phyloP scores from a whole-genome alignment of 2,888 invertebrate species.

The Lepeophtheirus nordmannii region DNA sequence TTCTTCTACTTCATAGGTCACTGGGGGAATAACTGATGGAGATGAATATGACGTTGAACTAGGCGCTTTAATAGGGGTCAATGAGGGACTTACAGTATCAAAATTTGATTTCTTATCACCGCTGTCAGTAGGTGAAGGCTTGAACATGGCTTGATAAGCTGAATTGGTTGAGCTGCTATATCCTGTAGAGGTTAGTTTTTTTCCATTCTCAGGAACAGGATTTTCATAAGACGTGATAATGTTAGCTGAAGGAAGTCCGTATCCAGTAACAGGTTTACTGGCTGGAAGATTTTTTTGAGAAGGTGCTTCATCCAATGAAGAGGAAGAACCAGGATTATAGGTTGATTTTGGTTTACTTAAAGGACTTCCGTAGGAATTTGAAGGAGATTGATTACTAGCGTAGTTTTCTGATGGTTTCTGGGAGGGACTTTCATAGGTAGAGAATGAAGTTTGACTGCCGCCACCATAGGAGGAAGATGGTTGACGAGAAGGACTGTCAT shows the following conservation, averaged over 20 bases:
- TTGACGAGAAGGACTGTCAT: too few relatives aligned
- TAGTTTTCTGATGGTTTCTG: too few relatives aligned
- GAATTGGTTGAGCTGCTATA: neutral
- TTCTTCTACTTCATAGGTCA: too few relatives aligned
- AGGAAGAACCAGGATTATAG: neutral
- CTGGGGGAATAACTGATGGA: neutral
- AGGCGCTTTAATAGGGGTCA: neutral
- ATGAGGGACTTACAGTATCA: neutral
- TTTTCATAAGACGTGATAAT: neutral
- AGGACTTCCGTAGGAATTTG: neutral
- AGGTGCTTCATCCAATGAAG: neutral
- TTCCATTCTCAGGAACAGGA: neutral
- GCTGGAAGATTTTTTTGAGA: neutral
- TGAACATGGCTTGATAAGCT: conserved; percentile 1
- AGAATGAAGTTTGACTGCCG: too few relatives aligned
- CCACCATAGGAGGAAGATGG: too few relatives aligned
- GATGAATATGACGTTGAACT: neutral
- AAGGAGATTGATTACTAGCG: neutral
- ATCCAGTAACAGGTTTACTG: neutral
- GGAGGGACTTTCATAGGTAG: too few relatives aligned
- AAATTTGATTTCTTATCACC: too few relatives aligned
- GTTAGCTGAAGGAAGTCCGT: neutral
- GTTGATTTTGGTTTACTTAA: neutral
- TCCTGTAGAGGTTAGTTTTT: neutral
- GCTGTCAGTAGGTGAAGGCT: neutral